Evolutionary conservation across 2,113 vertebrate genomes (phyloP).

Genomic region (Alexandromys fortis): DNA sequence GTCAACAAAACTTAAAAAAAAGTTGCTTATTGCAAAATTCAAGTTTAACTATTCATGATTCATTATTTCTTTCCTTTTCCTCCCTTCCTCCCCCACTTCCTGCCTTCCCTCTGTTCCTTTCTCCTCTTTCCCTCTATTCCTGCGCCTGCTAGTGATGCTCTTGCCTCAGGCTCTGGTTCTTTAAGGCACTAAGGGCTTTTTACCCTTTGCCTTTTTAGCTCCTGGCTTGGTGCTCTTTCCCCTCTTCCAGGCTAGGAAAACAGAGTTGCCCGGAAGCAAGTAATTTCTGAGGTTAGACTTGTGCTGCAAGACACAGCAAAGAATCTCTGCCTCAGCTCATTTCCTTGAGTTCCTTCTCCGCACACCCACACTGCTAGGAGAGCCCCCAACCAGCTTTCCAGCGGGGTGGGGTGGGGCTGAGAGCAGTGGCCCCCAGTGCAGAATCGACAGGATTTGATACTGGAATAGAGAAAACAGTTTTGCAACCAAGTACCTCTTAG

Average conservation of each 20-base stretch:
- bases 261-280: not conserved
- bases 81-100: no score
- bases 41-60: not conserved
- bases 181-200: not conserved
- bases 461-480: slow-evolving; percentile 23
- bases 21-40: slow-evolving; percentile 16
- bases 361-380: not conserved
- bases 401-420: not conserved
- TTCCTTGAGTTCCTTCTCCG: not conserved
- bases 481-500: not conserved
- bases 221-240: not conserved
- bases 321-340: not conserved
- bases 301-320: rapidly evolving
- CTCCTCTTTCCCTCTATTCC: not conserved
- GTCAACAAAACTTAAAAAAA: not conserved
- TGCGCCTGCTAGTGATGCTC: not conserved
- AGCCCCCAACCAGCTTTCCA: not conserved
- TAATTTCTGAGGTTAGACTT: not conserved
- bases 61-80: not conserved
- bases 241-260: not conserved
- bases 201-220: not conserved
- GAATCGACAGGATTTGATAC: not conserved
- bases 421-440: not conserved
- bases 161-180: not conserved
- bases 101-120: no score